Base-by-base conservation (phyloP, 2,888 invertebrate species). In the Altica lythri region DNA sequence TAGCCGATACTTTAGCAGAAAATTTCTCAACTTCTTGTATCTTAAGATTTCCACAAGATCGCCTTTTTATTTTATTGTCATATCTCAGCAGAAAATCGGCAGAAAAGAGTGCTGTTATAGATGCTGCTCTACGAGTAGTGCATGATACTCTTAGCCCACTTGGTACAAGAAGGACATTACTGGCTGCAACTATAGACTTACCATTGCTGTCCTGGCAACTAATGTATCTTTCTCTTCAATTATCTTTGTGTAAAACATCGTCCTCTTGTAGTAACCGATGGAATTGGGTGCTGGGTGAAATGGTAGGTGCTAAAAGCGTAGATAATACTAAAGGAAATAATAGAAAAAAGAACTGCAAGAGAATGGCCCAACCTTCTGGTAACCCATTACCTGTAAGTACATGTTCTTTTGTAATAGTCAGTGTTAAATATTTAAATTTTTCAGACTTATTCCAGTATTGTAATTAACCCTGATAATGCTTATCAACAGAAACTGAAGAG, bases 251-350 rank as follows among this genome's bases (percentile, higher is more conserved):
- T 25, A 71, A 69, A 30, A 63, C 66, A 10, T 49, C 54, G 10
- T 13, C 51, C n/a, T 44, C 47, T 42, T 47, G 53, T 1, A 56
- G 54, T 17, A 81, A 80, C 45, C 84, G 93, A 52, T 95, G 94
- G 94, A 92, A 92, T 75, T 95, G 94, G 80, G 89, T 95, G 70
- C 90, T 91, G 62, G 92, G 92, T 53, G 88, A 88, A 73, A 73
- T 80, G 79, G 69, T 83, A 69, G 72, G 83, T 74, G 81, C 83
- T 72, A 75, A 79, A 63, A 72, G 67, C 30, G 64, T 65, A 70
- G 81, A 60, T 65, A 77, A 50, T 70, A 69, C 72, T 12, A 72
- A 71, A 55, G 68, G 64, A 9, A 68, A 67, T 29, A 84, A 83
- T 67, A 80, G 84, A 8, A 83, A 86, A 66, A 87, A 86, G 70